Evolutionary conservation across 2,797 vertebrate genomes (phyloP).

Genomic region (Poecilia picta): DNA sequence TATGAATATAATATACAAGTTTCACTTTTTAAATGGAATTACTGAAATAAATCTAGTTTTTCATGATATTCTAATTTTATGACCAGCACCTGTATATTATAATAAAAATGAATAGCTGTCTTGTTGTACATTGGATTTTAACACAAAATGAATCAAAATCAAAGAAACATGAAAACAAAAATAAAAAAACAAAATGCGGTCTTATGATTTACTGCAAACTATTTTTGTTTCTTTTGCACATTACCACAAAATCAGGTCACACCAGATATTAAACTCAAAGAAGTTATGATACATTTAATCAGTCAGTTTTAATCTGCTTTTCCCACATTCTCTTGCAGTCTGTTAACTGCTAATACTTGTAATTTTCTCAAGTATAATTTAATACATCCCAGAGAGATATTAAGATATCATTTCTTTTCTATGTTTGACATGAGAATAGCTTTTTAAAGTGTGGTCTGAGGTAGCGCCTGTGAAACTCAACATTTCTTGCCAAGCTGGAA

Average conservation of each 20-base stretch:
- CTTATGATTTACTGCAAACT: neutral
- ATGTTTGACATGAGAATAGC: conserved; percentile 1
- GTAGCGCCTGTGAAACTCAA: conserved; percentile 1
- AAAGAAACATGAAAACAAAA: neutral
- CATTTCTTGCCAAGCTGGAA: conserved; percentile 13
- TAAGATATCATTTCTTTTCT: neutral
- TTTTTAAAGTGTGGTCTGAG: neutral
- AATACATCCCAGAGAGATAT: neutral
- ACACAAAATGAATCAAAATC: neutral
- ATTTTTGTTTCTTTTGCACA: neutral
- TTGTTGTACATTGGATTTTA: neutral
- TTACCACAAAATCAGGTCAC: neutral
- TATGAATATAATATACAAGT: too few species aligned
- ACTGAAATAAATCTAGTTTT: too few species aligned
- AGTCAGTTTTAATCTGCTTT: neutral
- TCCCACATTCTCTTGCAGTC: neutral
- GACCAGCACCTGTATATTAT: too few species aligned
- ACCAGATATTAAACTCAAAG: neutral
- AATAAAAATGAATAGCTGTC: neutral
- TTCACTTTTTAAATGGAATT: too few species aligned
- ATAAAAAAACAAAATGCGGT: neutral
- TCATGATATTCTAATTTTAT: too few species aligned
- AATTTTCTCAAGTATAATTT: neutral
- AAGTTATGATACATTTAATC: neutral
- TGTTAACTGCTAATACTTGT: neutral